Conservation (phyloP, 2,888 invertebrate genomes). For the Parochlus steinenii region DNA sequence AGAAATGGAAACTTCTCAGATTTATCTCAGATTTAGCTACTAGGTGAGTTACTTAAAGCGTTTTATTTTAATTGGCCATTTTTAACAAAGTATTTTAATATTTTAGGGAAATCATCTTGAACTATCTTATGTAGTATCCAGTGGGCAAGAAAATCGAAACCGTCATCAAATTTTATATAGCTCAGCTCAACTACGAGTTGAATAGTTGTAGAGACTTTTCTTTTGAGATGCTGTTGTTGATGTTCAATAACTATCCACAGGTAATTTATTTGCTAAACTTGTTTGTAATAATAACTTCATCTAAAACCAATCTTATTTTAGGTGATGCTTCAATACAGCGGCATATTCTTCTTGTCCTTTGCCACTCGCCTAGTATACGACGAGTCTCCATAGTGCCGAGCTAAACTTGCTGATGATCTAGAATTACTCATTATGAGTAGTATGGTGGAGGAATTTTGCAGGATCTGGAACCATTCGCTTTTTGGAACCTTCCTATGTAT, state of each 20-base stretch:
- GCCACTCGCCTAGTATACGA: conserved; percentile 72
- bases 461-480: too few relatives aligned
- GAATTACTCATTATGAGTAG: conserved; percentile 48
- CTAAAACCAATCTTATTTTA: too few relatives aligned
- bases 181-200: conserved; percentile 66
- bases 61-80: too few relatives aligned
- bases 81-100: too few relatives aligned
- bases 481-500: too few relatives aligned
- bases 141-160: conserved; percentile 55
- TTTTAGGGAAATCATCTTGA: conserved; percentile 60
- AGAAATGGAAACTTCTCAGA: conserved; percentile 15
- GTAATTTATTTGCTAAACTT: too few relatives aligned
- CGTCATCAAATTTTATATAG: conserved; percentile 63
- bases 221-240: conserved; percentile 62
- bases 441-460: too few relatives aligned
- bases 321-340: conserved; percentile 43
- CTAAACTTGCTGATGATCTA: conserved; percentile 53
- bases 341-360: conserved; percentile 55
- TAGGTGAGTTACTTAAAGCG: too few relatives aligned
- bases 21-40: too few relatives aligned
- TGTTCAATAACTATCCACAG: conserved; percentile 59
- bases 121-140: conserved; percentile 76
- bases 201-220: conserved; percentile 74
- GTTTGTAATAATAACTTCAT: too few relatives aligned
- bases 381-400: conserved; percentile 55